phyloP scores from a whole-genome alignment of 1,140 invertebrate species.

The Sycophila sp. region DNA sequence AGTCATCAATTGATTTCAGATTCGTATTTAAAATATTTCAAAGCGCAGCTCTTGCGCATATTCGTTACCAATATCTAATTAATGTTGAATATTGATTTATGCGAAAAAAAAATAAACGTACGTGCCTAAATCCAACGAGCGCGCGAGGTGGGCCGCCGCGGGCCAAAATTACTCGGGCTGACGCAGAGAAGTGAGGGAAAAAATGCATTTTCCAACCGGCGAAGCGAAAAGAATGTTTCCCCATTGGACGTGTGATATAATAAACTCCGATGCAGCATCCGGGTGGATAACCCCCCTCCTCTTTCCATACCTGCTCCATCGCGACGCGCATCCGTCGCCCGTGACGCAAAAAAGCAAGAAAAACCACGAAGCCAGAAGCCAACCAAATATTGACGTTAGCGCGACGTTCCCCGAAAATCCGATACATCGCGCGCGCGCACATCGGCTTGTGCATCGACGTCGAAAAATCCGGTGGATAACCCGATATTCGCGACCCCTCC shows the following conservation, averaged over 20 bases:
- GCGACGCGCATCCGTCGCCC: background rate
- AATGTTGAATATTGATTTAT: constrained; percentile 1
- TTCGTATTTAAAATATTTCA: too few species aligned
- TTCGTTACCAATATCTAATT: constrained; percentile 28
- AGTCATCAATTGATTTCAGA: too few species aligned
- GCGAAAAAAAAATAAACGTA: too few species aligned
- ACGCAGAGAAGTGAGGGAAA: too few species aligned
- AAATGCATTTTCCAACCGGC: background rate
- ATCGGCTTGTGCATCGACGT: background rate
- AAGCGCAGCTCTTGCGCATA: too few species aligned
- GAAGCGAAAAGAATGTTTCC: background rate
- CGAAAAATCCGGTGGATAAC: constrained; percentile 30
- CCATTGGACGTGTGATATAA: background rate
- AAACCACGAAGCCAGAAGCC: constrained; percentile 19
- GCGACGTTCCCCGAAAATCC: constrained; percentile 37
- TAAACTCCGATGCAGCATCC: constrained; percentile 6
- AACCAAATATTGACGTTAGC: constrained; percentile 42
- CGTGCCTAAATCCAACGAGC: too few species aligned
- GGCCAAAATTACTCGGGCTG: background rate
- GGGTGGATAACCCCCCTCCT: too few species aligned
- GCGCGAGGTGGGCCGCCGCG: too few species aligned
- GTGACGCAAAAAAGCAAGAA: constrained; percentile 15
- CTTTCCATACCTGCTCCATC: too few species aligned
- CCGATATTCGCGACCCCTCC: constrained; percentile 22
- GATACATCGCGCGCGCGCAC: constrained; percentile 16